Conservation (phyloP, 2,888 invertebrate genomes). For the Ophion obscuratus region DNA sequence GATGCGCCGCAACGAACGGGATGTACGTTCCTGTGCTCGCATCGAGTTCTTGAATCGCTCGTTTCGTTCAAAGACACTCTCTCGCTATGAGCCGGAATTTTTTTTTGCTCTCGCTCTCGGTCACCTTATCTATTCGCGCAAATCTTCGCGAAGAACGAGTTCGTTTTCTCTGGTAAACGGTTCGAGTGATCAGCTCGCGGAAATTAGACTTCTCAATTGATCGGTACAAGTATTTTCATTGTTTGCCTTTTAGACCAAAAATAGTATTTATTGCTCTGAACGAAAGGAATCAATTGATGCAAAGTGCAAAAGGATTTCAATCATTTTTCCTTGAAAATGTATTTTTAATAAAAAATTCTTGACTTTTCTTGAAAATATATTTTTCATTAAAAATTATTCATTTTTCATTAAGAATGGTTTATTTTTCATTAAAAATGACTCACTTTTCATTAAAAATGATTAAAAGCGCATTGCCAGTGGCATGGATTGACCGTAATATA, state of each 20-base stretch:
- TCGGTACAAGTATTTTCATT: background rate
- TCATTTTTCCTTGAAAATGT: no score
- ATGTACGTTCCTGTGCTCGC: conserved; percentile 53
- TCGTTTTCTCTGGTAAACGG: conserved; percentile 17
- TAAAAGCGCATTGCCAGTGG: no score
- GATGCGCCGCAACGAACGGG: conserved; percentile 55
- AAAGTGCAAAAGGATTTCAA: no score
- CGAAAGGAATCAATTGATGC: no score
- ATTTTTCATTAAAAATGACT: no score
- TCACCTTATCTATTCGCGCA: conserved; percentile 22
- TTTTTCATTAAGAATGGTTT: no score
- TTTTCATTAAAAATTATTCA: no score
- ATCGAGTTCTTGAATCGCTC: conserved; percentile 48
- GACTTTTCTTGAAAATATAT: no score
- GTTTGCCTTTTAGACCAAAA: background rate
- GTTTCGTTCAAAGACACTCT: conserved; percentile 44
- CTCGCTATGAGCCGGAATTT: conserved; percentile 41
- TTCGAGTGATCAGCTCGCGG: conserved; percentile 20
- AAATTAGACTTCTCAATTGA: background rate
- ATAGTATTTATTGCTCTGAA: no score
- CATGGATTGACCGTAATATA: no score
- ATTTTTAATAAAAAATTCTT: no score
- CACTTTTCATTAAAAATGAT: no score
- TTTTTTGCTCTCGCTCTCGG: conserved; percentile 48
- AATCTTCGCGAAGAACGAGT: conserved; percentile 42